Evolutionary conservation across 2,888 invertebrate genomes (phyloP), one percentile per base, ranked within the genome.

Genomic region (Coremacera marginata): DNA sequence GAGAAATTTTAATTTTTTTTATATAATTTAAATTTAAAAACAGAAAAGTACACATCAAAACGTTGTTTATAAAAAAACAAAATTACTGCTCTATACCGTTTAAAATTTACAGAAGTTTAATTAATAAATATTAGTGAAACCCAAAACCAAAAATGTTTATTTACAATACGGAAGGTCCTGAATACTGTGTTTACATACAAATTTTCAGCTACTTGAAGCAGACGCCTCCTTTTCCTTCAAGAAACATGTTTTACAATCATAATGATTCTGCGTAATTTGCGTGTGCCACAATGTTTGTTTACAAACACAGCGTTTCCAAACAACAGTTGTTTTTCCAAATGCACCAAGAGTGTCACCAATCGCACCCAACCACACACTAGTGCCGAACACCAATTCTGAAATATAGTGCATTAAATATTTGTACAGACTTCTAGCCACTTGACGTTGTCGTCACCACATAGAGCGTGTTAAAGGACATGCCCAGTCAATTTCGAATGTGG

Each of bases 391-490:
- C 49, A 51, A 31, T 9, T 37, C 44, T 49, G 19, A 34, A 25
- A n/a, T 22, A 22, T 70, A 27, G 9, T 8, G 52, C 8, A 5
- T 16, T 16, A 22, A 22, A 51, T 55, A 27, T 34, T 71, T 5
- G n/a, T 52, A 37, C 75, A 77, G 71, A 72, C 71, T 78, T 37
- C 72, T 9, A 70, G 57, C 25, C 76, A 79, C 80, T 80, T 77
- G 79, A 80, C 77, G 75, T 22, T 80, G 80, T 80, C 80, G 80
- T 80, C 80, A 80, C 80, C 78, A 75, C 79, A 73, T 78, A 76
- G 74, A 62, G 74, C n/a, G 76, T 57, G 68, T 49, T 31, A 62
- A 70, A 77, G 77, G 74, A 77, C 73, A 67, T 63, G 70, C 49
- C 14, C 65, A 37, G 52, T n/a, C 27, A 11, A 5, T 52, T 5